Base-by-base conservation (phyloP, 2,888 invertebrate species). In the Lasioglossum figueresi region DNA sequence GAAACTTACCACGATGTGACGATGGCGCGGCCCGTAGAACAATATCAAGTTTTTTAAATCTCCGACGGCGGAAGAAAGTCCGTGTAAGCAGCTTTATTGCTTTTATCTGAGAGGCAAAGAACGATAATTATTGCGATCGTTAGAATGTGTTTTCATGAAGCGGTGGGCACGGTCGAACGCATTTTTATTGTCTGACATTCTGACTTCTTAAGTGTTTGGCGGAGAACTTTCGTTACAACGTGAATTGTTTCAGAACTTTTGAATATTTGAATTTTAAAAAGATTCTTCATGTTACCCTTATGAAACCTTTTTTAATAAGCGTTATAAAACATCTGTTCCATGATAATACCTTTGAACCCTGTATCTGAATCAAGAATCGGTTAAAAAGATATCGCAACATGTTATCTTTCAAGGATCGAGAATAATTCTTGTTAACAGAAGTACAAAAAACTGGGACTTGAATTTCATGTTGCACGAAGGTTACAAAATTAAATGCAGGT, bases 21-120 rank as follows among this genome's bases (percentile, higher is more conserved):
- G 79, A 73, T 27, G 45, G 45, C 48, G 34, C 34, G 19, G 27
- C 45, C 45, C 34, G 34, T 14, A 27, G 52, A 70, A 31, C 63
- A 45, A 8, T 68, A 68, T 34, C 27, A 23, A 79, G 37, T 79
- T 79, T 79, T 34, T 48, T 8, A 68, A 68, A 76, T 43, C n/a
- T 37, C 10, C n/a, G 19, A 23, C 23, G 12, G 48, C 3, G 48
- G 27, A 45, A 45, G n/a, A 23, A 59, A 40, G 16, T 31, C 8
- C 19, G 56, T 12, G 31, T 3, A 14, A 31, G 37, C 68, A 23
- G 4, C 3, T 34, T 68, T 68, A 68, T 68, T 23, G 34, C 68
- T 68, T 68, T 68, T 19, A 68, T 10, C 37, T 4, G 37, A 23
- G 3, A 66, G 4, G 16, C 34, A 31, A 10, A 68, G 10, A 4